Percentiles rank a stretch among this genome's conserved stretches.
Evolutionary conservation across 2,113 vertebrate genomes (phyloP).

Genomic region (Sander lucioperca): DNA sequence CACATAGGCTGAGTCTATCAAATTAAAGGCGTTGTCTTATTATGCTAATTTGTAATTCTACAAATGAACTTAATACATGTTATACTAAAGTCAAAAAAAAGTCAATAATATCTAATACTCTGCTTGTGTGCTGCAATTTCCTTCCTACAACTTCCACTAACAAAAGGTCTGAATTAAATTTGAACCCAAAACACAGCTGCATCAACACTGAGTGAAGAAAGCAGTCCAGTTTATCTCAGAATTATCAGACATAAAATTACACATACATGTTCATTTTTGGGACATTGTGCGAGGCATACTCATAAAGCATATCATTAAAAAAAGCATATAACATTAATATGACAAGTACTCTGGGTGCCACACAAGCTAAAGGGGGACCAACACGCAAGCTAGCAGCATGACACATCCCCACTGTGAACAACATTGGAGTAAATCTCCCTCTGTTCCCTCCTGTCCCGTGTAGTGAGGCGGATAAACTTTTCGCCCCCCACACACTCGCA

Average conservation of each 20-base stretch:
- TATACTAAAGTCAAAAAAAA: not conserved
- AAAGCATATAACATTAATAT: not conserved
- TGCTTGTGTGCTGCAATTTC: too few species aligned
- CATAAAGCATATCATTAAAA: not conserved
- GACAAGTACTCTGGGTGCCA: not conserved
- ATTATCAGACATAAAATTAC: not conserved
- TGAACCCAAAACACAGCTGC: not conserved
- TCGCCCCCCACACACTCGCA: constrained; percentile 6
- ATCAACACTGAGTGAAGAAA: not conserved
- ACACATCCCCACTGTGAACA: constrained; percentile 47
- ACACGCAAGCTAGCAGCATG: constrained; percentile 31
- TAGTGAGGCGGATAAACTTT: constrained; percentile 68
- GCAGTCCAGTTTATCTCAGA: not conserved
- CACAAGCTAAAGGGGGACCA: not conserved
- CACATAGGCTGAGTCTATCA: too few species aligned
- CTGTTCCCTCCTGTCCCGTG: constrained; percentile 40
- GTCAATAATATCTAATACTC: too few species aligned
- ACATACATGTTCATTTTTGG: not conserved
- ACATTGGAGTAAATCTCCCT: constrained; percentile 47
- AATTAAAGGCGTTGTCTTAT: too few species aligned
- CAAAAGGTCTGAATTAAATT: not conserved
- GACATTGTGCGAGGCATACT: not conserved
- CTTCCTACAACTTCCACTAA: not conserved
- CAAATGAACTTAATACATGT: too few species aligned
- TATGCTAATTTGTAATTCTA: too few species aligned